Percentiles rank a stretch among this genome's conserved stretches.
Conservation (phyloP, 2,797 vertebrate species). For the Sarcophilus harrisii region DNA sequence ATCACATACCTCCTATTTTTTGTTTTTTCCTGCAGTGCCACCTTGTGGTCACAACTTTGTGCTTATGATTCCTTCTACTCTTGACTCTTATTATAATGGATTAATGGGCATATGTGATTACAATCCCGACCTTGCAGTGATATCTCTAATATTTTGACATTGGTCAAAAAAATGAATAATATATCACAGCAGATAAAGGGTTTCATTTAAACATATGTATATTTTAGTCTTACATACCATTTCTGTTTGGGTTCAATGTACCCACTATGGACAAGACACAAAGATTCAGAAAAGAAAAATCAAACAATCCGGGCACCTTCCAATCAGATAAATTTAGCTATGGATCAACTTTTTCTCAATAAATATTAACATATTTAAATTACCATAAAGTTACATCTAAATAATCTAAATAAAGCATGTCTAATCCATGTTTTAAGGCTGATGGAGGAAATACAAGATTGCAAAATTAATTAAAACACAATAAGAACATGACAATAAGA, state of each 20-base stretch:
- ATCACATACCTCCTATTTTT: rapidly evolving
- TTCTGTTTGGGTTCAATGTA: background rate
- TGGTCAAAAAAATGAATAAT: background rate
- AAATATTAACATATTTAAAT: background rate
- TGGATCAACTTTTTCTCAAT: background rate
- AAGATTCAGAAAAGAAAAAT: background rate
- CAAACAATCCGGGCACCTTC: background rate
- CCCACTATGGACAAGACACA: background rate
- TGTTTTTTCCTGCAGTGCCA: constrained; percentile 80
- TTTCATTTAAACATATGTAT: background rate
- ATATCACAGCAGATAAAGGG: background rate
- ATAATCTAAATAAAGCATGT: background rate
- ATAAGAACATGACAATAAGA: background rate
- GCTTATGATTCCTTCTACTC: background rate
- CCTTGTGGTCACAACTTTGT: constrained; percentile 75
- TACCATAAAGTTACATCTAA: background rate
- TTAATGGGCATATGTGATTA: background rate
- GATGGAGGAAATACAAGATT: background rate
- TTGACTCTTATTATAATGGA: background rate
- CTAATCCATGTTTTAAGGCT: background rate
- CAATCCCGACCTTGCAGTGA: background rate
- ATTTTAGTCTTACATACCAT: background rate
- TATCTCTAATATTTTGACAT: constrained; percentile 16
- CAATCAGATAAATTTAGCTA: background rate
- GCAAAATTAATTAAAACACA: background rate